Base-by-base conservation (phyloP, 2,888 invertebrate species). In the Cheilosia vulpina region DNA sequence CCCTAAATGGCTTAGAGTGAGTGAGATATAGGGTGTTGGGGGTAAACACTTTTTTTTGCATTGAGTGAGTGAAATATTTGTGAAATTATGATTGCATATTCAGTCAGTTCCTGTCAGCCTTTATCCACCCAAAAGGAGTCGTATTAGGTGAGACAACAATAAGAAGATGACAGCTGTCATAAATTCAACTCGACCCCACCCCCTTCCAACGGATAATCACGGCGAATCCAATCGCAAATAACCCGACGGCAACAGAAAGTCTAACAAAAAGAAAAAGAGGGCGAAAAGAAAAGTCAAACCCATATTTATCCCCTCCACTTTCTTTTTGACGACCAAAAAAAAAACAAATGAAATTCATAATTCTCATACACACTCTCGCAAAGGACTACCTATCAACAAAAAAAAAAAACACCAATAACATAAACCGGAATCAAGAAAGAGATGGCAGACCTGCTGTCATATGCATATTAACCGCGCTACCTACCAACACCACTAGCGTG, bases 341-440 rank as follows among this genome's bases (percentile, higher is more conserved):
- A 27, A 66, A 78, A 75, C 83, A 82, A 85, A 85, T 84, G 82
- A 87, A 87, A 85, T 87, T 88, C 88, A 88, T 88, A 88, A 88
- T 88, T 88, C 88, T 81, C 85, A 75, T 83, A 72, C 84, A 85
- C 77, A 80, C 66, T 69, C 78, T 72, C 60, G 43, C 57, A 60
- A 77, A 63, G 47, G 60, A 63, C 43, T 11, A 27, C 50, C 21
- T 27, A 45, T 31, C 27, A 27, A n/a, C n/a, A n/a, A n/a, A 31
- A 58, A 60, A 60, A 55, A 62, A 55, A 45, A 43, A 41, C n/a
- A 21, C 24, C 58, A 47, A 47, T 21, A 17, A 55, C 38, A 38
- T 38, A 38, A 50, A 77, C 17, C 38, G 45, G 45, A 71, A 62
- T 50, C 43, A 19, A 68, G 76, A 80, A 55, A 55, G 68, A 85